Percentiles rank a stretch among this genome's conserved stretches.
Evolutionary conservation across 2,888 invertebrate species (phyloP).

Genomic region (Trissoscelio sp.): DNA sequence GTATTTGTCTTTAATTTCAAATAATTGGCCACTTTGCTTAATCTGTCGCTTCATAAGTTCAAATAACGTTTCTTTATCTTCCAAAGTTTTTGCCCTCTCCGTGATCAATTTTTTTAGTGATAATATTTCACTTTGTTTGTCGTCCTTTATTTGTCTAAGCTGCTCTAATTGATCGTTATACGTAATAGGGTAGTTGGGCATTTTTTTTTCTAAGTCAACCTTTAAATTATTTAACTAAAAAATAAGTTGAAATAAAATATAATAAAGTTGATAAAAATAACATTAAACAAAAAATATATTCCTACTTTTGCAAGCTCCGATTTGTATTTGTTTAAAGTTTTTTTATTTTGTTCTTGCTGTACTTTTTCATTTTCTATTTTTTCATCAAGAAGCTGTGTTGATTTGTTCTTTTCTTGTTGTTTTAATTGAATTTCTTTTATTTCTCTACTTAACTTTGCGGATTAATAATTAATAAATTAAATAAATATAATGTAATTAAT

Average conservation of each 20-base stretch:
- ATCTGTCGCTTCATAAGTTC: constrained; percentile 4
- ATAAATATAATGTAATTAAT: no score
- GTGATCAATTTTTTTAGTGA: constrained; percentile 12
- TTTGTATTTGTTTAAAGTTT: constrained; percentile 20
- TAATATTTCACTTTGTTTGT: constrained; percentile 11
- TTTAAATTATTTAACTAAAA: constrained; percentile 43
- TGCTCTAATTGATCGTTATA: constrained; percentile 32
- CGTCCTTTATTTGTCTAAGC: constrained; percentile 12
- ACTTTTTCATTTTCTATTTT: constrained; percentile 7
- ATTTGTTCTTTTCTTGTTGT: background rate
- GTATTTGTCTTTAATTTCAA: constrained; percentile 9
- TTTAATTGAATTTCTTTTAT: constrained; percentile 4
- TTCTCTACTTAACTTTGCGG: constrained; percentile 6
- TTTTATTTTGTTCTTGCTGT: constrained; percentile 11
- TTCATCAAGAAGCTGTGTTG: constrained; percentile 2
- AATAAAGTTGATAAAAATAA: no score
- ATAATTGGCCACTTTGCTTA: constrained; percentile 6
- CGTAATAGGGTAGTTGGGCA: constrained; percentile 8
- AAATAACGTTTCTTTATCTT: constrained; percentile 17
- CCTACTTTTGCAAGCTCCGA: constrained; percentile 16
- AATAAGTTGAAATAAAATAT: constrained; percentile 3
- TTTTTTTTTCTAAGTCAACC: constrained; percentile 6
- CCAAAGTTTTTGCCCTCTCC: constrained; percentile 4
- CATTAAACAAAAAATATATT: no score
- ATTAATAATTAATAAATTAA: background rate